Conservation (phyloP, 37 sponge, comb jelly and placozoan species). For the Corticium candelabrum region DNA sequence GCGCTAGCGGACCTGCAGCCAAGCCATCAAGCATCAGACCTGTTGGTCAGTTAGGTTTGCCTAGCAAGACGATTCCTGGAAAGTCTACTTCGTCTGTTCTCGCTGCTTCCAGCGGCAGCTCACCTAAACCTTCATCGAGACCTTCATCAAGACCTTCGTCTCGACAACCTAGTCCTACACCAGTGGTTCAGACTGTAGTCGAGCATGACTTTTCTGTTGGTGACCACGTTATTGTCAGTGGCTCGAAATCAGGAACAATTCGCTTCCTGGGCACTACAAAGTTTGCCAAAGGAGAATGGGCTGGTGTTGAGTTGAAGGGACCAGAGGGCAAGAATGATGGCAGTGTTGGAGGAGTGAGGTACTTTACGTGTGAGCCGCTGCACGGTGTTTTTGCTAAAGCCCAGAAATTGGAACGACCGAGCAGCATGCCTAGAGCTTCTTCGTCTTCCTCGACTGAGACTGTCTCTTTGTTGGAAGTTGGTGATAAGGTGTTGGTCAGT, state of each 20-base stretch:
- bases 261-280: slow-evolving; percentile 77
- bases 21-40: no score
- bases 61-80: neutral
- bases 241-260: slow-evolving; percentile 53
- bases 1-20: neutral
- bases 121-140: neutral
- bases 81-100: neutral
- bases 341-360: slow-evolving; percentile 65
- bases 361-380: slow-evolving; percentile 74
- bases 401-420: slow-evolving; percentile 41
- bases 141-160: no score
- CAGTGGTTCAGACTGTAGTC: no score
- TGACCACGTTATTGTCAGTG: slow-evolving; percentile 47
- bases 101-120: neutral
- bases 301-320: slow-evolving; percentile 68
- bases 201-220: slow-evolving; percentile 34
- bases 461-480: slow-evolving; percentile 17
- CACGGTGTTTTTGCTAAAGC: slow-evolving; percentile 79
- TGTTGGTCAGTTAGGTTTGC: no score
- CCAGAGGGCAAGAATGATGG: slow-evolving; percentile 90
- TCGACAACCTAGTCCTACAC: no score
- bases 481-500: slow-evolving; percentile 59
- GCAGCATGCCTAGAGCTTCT: slow-evolving; percentile 1
- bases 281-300: slow-evolving; percentile 86
- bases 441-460: neutral